Conservation (phyloP, 2,113 vertebrate genomes). For the Camelus bactrianus region DNA sequence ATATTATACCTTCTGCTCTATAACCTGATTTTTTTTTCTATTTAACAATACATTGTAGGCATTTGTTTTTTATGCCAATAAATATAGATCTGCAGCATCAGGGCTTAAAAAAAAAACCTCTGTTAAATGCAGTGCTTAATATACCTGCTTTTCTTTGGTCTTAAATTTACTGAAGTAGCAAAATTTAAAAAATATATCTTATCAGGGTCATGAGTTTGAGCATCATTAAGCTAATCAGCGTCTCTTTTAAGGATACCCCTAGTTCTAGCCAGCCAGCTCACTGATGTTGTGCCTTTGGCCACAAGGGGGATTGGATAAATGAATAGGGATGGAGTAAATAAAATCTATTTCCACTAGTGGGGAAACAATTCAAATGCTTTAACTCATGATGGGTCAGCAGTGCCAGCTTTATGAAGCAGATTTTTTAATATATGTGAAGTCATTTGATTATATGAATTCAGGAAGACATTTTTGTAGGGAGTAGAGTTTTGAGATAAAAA, state of each 20-base stretch:
- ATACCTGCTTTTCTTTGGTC: background rate
- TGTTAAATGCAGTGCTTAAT: constrained; percentile 43
- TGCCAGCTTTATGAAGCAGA: background rate
- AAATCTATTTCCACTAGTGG: background rate
- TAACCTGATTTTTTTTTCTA: constrained; percentile 30
- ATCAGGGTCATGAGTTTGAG: constrained; percentile 35
- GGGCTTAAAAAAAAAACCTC: background rate
- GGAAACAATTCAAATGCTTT: constrained; percentile 16
- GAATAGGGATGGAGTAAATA: constrained; percentile 36
- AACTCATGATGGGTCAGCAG: background rate
- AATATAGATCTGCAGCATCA: constrained; percentile 42
- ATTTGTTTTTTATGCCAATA: constrained; percentile 57
- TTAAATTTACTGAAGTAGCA: constrained; percentile 62
- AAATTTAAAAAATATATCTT: constrained; percentile 39
- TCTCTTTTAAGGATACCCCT: background rate
- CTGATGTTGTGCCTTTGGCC: constrained; percentile 29
- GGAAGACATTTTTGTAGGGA: constrained; percentile 21
- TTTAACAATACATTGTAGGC: constrained; percentile 4
- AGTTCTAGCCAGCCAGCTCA: background rate
- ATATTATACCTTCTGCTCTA: constrained; percentile 29
- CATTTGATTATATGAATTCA: constrained; percentile 45
- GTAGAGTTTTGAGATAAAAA: constrained; percentile 20
- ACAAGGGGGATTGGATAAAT: background rate
- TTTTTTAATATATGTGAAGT: background rate
- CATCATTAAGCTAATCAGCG: constrained; percentile 18